phyloP scores from a whole-genome alignment of 1,140 invertebrate genomes.

The Orchestia grillus region DNA sequence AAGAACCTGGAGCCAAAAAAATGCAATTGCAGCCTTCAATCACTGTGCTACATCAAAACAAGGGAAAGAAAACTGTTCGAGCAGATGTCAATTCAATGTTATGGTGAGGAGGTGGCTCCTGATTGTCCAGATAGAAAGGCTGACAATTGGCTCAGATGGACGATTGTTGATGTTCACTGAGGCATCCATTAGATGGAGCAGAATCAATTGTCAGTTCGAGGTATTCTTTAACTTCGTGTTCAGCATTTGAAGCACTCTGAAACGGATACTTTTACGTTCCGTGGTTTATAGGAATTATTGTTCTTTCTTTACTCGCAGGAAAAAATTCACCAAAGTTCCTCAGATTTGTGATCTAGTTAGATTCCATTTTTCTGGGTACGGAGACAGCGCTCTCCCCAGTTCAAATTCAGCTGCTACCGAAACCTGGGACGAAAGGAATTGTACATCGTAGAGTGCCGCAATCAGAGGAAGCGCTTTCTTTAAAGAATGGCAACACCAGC shows the following conservation, averaged over 20 bases:
- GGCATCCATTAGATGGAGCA: no score
- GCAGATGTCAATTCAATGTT: no score
- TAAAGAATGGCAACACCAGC: background rate
- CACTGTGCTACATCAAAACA: no score
- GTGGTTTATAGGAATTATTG: background rate
- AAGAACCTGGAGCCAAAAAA: no score
- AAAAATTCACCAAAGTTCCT: background rate
- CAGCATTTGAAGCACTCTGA: background rate
- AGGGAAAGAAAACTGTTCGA: no score
- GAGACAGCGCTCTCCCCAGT: background rate
- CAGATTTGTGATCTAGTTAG: background rate
- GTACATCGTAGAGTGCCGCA: background rate
- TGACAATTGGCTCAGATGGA: no score
- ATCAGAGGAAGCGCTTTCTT: background rate
- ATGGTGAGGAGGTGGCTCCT: no score
- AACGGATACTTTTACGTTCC: background rate
- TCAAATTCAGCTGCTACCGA: background rate
- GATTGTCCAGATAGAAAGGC: no score
- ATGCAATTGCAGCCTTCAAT: no score
- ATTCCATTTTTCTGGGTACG: background rate
- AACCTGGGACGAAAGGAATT: background rate
- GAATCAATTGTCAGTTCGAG: no score
- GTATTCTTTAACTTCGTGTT: background rate
- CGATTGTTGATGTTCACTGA: no score
- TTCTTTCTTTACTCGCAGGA: background rate